Conservation (phyloP, 2,113 vertebrate species). For the Microcebus jonahi region DNA sequence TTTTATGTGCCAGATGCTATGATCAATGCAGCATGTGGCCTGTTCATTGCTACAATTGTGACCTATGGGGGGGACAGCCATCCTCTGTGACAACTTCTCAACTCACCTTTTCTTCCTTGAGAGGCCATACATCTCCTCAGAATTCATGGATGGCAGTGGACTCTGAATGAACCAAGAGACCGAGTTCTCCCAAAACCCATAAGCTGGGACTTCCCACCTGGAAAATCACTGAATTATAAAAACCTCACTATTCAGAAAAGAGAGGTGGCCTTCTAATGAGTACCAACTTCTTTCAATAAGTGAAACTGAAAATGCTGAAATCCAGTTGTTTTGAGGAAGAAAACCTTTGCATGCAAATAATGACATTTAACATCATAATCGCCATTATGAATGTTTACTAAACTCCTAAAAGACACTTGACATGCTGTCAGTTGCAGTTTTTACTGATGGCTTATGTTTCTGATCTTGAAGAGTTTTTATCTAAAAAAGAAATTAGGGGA, state of each 20-base stretch:
- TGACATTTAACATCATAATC: background rate
- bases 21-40: background rate
- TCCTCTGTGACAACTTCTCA: slow-evolving; percentile 30
- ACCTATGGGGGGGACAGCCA: background rate
- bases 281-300: background rate
- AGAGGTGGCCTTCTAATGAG: background rate
- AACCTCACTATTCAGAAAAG: background rate
- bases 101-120: background rate
- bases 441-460: background rate
- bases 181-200: background rate
- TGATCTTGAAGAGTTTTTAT: background rate
- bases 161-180: background rate
- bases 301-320: background rate
- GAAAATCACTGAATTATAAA: background rate
- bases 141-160: background rate
- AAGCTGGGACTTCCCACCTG: background rate
- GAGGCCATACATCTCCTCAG: background rate
- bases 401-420: background rate
- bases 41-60: background rate
- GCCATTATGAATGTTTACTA: background rate
- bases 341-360: background rate
- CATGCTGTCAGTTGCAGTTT: background rate
- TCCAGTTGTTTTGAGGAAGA: background rate
- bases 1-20: background rate
- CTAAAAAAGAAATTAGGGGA: background rate